phyloP scores from a whole-genome alignment of 2,113 vertebrate genomes.

The Alligator sinensis region DNA sequence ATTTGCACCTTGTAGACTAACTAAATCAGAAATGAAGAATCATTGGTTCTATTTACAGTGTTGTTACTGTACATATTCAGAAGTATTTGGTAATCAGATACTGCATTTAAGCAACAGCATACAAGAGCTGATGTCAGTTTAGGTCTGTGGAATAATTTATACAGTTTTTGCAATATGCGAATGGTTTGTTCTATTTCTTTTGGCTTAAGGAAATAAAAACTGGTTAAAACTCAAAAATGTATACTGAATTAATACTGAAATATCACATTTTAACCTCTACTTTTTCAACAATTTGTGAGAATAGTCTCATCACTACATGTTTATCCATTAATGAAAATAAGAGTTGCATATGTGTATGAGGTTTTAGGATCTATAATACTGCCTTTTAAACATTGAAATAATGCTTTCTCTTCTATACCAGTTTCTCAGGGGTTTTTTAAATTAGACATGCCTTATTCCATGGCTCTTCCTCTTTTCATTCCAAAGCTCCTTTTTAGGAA shows the following conservation, averaged over 20 bases:
- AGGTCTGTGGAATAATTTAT: not conserved
- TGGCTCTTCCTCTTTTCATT: not conserved
- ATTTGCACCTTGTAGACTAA: too few species aligned
- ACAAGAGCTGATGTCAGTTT: not conserved
- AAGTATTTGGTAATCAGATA: not conserved
- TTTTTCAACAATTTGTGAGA: not conserved
- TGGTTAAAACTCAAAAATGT: not conserved
- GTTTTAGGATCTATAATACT: not conserved
- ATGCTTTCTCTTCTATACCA: not conserved
- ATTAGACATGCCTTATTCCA: too few species aligned
- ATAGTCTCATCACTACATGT: not conserved
- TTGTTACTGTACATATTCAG: not conserved
- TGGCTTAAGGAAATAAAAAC: not conserved
- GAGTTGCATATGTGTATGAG: rapidly evolving
- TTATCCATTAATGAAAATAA: not conserved
- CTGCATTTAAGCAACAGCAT: not conserved
- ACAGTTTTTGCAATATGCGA: not conserved
- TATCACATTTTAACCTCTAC: not conserved
- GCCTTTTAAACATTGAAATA: not conserved
- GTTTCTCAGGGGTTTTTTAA: rapidly evolving
- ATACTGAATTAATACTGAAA: not conserved
- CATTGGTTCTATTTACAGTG: too few species aligned
- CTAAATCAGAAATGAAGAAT: too few species aligned
- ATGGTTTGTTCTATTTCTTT: not conserved
- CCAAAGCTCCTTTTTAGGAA: not conserved